A percentile compares a stretch with the other conserved stretches of the same genome.
These are phyloP conservation scores for Ceratina japonica DNA, from an alignment of 1,140 invertebrate genomes.

Conservation along the genomic window DNA sequence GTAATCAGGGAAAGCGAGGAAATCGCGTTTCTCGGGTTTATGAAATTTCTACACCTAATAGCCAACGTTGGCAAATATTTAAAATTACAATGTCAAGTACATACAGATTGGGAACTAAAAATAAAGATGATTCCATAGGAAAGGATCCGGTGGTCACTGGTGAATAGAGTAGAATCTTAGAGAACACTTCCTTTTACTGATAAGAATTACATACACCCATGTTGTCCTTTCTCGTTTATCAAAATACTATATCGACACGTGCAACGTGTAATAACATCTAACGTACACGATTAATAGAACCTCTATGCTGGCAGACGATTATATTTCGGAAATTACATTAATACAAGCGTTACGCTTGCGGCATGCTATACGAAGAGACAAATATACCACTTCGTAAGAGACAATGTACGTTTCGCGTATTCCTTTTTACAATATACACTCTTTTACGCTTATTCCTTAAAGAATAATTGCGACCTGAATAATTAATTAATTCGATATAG, in stretches of 20 bases:
- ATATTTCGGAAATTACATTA: conserved; percentile 45
- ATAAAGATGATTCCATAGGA: no score
- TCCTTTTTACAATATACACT: conserved; percentile 40
- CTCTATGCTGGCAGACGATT: conserved; percentile 37
- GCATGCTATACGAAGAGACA: neutral
- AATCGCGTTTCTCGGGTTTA: no score
- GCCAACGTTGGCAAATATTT: neutral
- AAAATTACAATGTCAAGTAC: neutral
- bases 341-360: conserved; percentile 29
- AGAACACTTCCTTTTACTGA: conserved; percentile 37
- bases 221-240: conserved; percentile 42
- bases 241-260: conserved; percentile 58
- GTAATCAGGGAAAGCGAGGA: neutral
- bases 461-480: conserved; percentile 12
- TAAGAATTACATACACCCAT: conserved; percentile 34
- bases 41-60: no score
- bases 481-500: neutral
- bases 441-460: conserved; percentile 2
- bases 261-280: conserved; percentile 42
- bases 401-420: conserved; percentile 33
- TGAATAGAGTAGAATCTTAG: neutral
- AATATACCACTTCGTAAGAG: conserved; percentile 8
- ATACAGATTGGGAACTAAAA: neutral
- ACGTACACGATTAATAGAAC: conserved; percentile 53
- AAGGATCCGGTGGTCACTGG: neutral